phyloP scores from a whole-genome alignment of 2,797 vertebrate species.

The Syncerus caffer region DNA sequence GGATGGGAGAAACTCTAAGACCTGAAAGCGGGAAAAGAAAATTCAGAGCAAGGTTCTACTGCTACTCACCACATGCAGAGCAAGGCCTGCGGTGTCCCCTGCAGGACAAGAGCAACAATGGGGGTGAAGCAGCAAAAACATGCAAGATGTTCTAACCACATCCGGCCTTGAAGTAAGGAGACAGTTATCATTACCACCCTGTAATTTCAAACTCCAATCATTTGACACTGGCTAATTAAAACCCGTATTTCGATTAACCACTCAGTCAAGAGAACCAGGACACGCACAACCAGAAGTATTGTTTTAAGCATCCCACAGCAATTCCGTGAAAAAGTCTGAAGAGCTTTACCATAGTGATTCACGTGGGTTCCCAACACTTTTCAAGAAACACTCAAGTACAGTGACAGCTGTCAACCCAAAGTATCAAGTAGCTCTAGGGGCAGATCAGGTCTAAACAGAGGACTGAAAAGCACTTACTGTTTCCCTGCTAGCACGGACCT shows the following conservation, averaged over 20 bases:
- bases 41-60: neutral
- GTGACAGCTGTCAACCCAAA: slow-evolving; percentile 32
- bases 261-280: neutral
- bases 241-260: neutral
- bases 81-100: neutral
- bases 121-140: neutral
- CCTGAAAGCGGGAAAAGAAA: neutral
- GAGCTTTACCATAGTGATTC: neutral
- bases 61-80: neutral
- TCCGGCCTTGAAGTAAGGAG: neutral
- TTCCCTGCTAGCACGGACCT: neutral
- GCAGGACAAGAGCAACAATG: neutral
- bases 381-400: neutral
- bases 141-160: neutral
- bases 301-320: neutral
- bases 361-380: neutral
- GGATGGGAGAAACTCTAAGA: neutral
- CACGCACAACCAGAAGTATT: neutral
- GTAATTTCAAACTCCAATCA: neutral
- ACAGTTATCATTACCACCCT: neutral
- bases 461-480: neutral
- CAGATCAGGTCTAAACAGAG: neutral
- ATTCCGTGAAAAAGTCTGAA: neutral
- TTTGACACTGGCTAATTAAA: neutral
- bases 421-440: neutral